Conservation (phyloP, 1,140 invertebrate genomes). For the Calliopsis andreniformis region DNA sequence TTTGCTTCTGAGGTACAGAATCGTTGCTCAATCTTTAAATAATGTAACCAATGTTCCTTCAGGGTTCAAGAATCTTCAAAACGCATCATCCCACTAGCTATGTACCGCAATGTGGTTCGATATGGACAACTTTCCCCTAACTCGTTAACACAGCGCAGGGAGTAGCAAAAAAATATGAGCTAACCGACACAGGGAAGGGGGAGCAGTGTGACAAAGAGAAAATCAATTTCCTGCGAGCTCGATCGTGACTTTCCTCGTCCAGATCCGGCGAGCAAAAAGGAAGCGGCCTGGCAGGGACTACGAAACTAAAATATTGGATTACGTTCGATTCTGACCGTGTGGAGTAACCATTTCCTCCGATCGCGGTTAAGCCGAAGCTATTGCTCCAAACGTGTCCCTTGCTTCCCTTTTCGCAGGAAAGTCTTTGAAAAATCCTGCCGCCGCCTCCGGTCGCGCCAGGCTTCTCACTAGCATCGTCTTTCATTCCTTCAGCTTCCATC, state of each 20-base stretch:
- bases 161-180: neutral
- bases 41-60: no score
- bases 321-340: slow-evolving; percentile 33
- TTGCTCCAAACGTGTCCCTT: slow-evolving; percentile 33
- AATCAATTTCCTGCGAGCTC: slow-evolving; percentile 17
- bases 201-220: neutral
- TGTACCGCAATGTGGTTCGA: no score
- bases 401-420: slow-evolving; percentile 22
- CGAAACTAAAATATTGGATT: slow-evolving; percentile 43
- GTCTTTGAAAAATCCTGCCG: slow-evolving; percentile 49
- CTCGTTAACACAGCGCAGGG: no score
- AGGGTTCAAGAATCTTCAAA: no score
- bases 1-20: no score
- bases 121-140: no score
- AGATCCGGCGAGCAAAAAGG: slow-evolving; percentile 19
- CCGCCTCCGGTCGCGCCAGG: slow-evolving; percentile 19
- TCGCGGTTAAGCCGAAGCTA: slow-evolving; percentile 37
- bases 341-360: slow-evolving; percentile 40
- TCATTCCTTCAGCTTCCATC: slow-evolving; percentile 32
- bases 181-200: neutral
- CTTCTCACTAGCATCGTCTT: slow-evolving; percentile 36
- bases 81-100: no score
- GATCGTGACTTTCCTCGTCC: slow-evolving; percentile 1
- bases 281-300: slow-evolving; percentile 1
- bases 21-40: no score